A percentile compares a stretch with the other conserved stretches of the same genome.
Evolutionary conservation across 2,888 invertebrate species (phyloP).

Genomic region (Lithodes maja): DNA sequence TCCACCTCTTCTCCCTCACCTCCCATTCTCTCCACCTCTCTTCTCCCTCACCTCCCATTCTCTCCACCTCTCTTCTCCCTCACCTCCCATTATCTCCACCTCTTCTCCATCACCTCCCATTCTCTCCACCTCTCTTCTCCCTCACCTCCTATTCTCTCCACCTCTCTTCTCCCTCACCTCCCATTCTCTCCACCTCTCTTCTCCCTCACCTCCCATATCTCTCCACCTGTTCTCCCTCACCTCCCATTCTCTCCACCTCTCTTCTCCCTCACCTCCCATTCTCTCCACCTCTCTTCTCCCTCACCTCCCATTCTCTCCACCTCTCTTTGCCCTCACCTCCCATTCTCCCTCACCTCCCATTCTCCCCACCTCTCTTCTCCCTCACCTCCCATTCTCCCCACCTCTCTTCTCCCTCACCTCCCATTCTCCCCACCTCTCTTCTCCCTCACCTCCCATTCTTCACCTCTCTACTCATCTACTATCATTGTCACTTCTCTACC

Average conservation of each 20-base stretch:
- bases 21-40: not conserved
- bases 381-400: not conserved
- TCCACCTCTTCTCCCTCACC: not conserved
- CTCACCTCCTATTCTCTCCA: not conserved
- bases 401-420: not conserved
- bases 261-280: not conserved
- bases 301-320: not conserved
- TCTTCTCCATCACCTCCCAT: not conserved
- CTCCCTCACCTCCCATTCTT: not conserved
- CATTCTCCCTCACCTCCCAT: not conserved
- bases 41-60: not conserved
- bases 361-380: not conserved
- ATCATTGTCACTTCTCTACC: not conserved
- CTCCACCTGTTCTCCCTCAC: not conserved
- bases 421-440: not conserved
- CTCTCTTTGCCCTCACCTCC: too few species aligned
- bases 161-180: not conserved
- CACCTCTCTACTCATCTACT: too few species aligned
- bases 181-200: not conserved
- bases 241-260: not conserved
- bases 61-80: not conserved
- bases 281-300: not conserved
- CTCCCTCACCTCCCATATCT: not conserved
- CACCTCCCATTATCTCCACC: not conserved
- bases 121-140: not conserved